Evolutionary conservation across 2,113 vertebrate genomes (phyloP).

Genomic region (Eudyptes chrysolophus): DNA sequence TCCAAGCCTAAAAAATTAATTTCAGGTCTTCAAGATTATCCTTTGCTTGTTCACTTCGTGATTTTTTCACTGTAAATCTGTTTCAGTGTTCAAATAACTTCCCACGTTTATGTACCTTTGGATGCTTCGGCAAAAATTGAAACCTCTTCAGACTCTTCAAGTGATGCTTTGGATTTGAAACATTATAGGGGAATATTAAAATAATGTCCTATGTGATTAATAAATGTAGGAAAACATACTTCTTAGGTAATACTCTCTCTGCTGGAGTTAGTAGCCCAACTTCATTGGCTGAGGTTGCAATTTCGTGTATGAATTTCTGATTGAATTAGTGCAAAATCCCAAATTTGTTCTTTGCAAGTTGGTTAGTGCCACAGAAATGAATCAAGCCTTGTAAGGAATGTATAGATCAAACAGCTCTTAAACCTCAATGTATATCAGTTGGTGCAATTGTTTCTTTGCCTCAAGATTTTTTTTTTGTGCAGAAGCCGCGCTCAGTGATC

Average conservation of each 20-base stretch:
- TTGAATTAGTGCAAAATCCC: background rate
- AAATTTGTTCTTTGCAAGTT: background rate
- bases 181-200: background rate
- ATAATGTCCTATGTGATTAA: background rate
- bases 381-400: accelerated
- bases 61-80: background rate
- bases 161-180: background rate
- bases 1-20: background rate
- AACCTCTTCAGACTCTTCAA: background rate
- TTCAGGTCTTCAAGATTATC: background rate
- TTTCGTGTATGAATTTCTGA: background rate
- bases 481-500: accelerated
- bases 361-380: background rate
- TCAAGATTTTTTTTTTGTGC: background rate
- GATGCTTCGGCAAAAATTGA: background rate
- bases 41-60: background rate
- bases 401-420: background rate
- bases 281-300: background rate
- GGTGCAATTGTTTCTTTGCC: background rate
- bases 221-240: background rate
- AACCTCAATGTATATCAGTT: background rate
- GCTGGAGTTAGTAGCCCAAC: background rate
- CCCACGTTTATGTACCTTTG: background rate
- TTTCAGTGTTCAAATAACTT: background rate
- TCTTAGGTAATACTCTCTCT: background rate